Conservation (phyloP, 2,888 invertebrate species). For the Acrobasis suavella region DNA sequence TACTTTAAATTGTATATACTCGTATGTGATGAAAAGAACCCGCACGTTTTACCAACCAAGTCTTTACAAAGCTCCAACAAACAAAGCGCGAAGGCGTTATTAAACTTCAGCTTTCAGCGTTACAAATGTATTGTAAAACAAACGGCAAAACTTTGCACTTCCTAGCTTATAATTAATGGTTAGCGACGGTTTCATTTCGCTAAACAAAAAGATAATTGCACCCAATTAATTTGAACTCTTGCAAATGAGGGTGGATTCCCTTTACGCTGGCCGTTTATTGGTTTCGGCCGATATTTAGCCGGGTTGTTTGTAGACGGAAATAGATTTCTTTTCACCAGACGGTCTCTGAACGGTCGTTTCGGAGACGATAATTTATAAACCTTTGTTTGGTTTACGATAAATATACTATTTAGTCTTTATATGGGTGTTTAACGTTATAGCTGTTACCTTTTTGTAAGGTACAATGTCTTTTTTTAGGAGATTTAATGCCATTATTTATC, state of each 20-base stretch:
- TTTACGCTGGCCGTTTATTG: constrained; percentile 58
- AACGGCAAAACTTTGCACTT: constrained; percentile 54
- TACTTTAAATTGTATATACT: no score
- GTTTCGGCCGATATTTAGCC: constrained; percentile 54
- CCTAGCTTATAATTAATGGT: constrained; percentile 66
- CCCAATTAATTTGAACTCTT: constrained; percentile 75
- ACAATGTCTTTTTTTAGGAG: no score
- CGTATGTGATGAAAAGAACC: no score
- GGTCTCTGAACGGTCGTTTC: constrained; percentile 33
- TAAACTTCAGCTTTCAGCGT: constrained; percentile 44
- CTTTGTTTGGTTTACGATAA: constrained; percentile 25
- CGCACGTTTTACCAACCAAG: constrained; percentile 15
- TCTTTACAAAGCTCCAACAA: constrained; percentile 35
- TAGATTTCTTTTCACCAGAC: constrained; percentile 46
- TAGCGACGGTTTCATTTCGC: constrained; percentile 61
- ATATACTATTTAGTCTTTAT: not conserved
- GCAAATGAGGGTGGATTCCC: constrained; percentile 63
- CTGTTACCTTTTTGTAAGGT: no score
- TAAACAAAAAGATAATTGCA: constrained; percentile 78
- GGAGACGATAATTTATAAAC: constrained; percentile 35
- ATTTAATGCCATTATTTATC: no score
- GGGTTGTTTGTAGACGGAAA: constrained; percentile 62
- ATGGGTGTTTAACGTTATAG: not conserved
- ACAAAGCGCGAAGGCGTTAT: constrained; percentile 43
- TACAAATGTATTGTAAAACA: constrained; percentile 51